phyloP scores from a whole-genome alignment of 2,113 vertebrate genomes.

The Prinia subflava region DNA sequence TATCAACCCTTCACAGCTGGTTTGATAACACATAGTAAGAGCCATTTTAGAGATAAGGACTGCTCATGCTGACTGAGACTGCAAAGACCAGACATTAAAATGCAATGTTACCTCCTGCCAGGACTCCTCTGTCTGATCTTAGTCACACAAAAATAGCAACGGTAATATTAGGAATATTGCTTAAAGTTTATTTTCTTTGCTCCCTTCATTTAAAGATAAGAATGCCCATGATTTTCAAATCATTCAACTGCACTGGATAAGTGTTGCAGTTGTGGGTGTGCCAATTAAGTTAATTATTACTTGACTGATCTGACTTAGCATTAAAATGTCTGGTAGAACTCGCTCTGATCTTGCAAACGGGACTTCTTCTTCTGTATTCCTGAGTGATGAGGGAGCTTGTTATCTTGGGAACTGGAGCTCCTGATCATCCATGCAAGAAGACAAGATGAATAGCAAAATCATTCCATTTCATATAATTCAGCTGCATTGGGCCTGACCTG shows the following conservation, averaged over 20 bases:
- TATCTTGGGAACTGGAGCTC: neutral
- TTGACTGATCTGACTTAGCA: slow-evolving; percentile 61
- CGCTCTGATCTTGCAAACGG: slow-evolving; percentile 50
- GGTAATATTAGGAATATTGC: slow-evolving; percentile 18
- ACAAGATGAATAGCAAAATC: neutral
- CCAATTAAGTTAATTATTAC: slow-evolving; percentile 63
- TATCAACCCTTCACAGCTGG: neutral
- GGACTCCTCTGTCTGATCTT: neutral
- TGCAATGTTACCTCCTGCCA: neutral
- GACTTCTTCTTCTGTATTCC: slow-evolving; percentile 27
- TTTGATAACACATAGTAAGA: neutral
- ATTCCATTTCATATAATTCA: neutral
- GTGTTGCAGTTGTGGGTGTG: slow-evolving; percentile 46
- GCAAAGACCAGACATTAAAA: neutral
- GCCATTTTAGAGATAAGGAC: neutral
- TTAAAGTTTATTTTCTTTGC: slow-evolving; percentile 44
- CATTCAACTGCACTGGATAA: slow-evolving; percentile 30
- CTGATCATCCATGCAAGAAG: neutral
- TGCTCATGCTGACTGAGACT: neutral
- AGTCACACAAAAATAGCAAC: neutral
- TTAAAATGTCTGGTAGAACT: slow-evolving; percentile 58
- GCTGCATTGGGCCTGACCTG: neutral
- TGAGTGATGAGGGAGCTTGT: neutral
- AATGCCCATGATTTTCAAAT: slow-evolving; percentile 49
- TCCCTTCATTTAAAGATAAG: slow-evolving; percentile 41